phyloP scores from a whole-genome alignment of 2,113 vertebrate genomes.

The Trematocara macrostoma region DNA sequence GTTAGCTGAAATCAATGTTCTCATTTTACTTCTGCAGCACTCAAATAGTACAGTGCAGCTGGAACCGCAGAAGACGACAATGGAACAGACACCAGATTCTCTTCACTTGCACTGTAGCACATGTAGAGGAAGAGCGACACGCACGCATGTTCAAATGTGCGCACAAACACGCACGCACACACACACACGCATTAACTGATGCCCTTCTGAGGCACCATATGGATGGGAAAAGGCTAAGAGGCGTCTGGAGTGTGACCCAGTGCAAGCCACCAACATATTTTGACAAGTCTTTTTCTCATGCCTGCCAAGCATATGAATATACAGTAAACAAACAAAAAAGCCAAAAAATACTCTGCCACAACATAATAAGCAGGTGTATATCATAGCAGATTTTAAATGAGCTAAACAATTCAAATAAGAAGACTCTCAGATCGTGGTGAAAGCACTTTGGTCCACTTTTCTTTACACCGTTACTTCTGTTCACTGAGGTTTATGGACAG shows the following conservation, averaged over 20 bases:
- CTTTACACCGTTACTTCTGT: neutral
- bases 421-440: neutral
- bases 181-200: neutral
- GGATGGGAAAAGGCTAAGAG: conserved; percentile 56
- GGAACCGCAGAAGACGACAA: neutral
- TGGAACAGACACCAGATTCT: neutral
- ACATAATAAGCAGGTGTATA: neutral
- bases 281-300: neutral
- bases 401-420: neutral
- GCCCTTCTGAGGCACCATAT: conserved; percentile 43
- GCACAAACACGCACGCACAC: neutral
- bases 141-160: neutral
- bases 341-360: neutral
- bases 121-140: neutral
- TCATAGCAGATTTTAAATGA: neutral
- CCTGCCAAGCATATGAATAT: neutral
- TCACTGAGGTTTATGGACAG: neutral
- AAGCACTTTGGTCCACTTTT: neutral
- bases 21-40: conserved; percentile 16
- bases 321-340: neutral
- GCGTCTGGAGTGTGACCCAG: conserved; percentile 21
- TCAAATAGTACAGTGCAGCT: neutral
- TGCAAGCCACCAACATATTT: conserved; percentile 28
- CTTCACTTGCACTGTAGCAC: neutral
- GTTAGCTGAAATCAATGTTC: conserved; percentile 48